phyloP scores from a whole-genome alignment of 2,113 vertebrate species.

The Chaenocephalus aceratus region DNA sequence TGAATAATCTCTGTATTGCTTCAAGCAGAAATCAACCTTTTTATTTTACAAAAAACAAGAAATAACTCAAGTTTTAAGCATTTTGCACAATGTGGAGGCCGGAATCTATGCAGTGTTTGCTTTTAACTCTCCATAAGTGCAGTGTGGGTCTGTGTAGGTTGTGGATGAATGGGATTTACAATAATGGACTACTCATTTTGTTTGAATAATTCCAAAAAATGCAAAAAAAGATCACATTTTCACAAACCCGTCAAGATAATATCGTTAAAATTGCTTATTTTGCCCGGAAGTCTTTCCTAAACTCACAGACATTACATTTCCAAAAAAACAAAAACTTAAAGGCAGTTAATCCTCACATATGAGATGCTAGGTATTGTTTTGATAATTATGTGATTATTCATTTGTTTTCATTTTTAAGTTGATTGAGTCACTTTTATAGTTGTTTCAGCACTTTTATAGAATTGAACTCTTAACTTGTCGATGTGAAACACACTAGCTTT shows the following conservation, averaged over 20 bases:
- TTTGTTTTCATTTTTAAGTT: neutral
- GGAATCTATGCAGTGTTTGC: neutral
- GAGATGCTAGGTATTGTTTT: too few relatives aligned
- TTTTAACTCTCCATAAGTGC: neutral
- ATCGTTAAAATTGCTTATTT: neutral
- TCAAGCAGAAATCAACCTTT: neutral
- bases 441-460: too few relatives aligned
- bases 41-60: neutral
- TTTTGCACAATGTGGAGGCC: too few relatives aligned
- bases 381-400: neutral
- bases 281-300: neutral
- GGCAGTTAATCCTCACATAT: neutral
- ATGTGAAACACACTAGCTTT: neutral
- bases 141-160: neutral
- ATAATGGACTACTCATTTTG: neutral
- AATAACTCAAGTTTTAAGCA: neutral
- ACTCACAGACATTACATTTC: neutral
- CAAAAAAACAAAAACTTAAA: neutral
- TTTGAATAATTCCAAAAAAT: neutral
- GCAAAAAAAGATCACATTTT: neutral
- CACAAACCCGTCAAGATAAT: too few relatives aligned
- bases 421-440: neutral
- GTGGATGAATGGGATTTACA: neutral
- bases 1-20: neutral
- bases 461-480: neutral